Base-by-base conservation (phyloP, 1,140 invertebrate genomes). In the Scaptomyza hsui region DNA sequence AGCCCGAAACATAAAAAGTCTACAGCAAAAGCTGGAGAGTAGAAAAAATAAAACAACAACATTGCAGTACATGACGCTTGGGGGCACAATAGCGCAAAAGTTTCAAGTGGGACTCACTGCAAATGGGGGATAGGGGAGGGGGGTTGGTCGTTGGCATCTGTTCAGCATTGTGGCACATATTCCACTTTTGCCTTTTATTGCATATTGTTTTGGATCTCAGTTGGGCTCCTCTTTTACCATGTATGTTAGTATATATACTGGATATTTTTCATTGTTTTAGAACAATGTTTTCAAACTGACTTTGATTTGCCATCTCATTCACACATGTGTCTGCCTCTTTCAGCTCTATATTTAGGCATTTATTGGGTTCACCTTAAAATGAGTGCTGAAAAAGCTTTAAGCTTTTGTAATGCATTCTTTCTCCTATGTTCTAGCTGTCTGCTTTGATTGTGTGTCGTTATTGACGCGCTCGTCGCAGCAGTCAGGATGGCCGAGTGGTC, bases 401-500 rank as follows among this genome's bases (percentile, higher is more conserved):
- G 53, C 53, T 56, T 26, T 55, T 53, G 13, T 53, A 12, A 41
- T 16, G 10, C 15, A 12, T 29, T 57, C 21, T 51, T 15, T 19
- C 19, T 32, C 24, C 29, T 44, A 13, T 39, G 13, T 13, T 32
- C 9, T 55, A 13, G 41, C 42, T 68, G 24, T 45, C 6, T 24
- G 24, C 6, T 45, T 47, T 45, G 10, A 18, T 37, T 44, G 18
- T 45, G 3, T 45, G 0, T 26, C 12, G 13, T 18, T n/a, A 24
- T 32, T 47, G 67, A 32, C 59, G 7, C 4, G 0, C 3, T 1
- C 5, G 10, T 4, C 0, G 19, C 10, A 35, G 16, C 10, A 71
- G 89, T 89, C 89, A 89, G 89, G 89, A 90, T 96, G 96, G 95
- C 95, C 95, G 96, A 96, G 95, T 94, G 96, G 95, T 96, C 95